A percentile compares a stretch with the other conserved stretches of the same genome.
These are phyloP conservation scores for Drosophila histrio DNA, from an alignment of 2,888 invertebrate genomes.

Conservation along the genomic window DNA sequence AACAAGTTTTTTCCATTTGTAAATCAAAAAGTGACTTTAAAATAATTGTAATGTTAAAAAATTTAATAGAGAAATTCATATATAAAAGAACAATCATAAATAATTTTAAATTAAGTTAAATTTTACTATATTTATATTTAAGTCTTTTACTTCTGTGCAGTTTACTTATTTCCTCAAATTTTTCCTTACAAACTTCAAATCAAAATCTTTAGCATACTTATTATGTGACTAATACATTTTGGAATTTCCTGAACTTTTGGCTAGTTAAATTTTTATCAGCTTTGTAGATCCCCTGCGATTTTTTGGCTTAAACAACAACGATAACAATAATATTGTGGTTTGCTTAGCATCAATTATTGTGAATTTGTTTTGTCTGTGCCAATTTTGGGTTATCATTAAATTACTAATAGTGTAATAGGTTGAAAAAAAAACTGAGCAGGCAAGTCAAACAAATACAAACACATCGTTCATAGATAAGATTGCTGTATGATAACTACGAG, in stretches of 20 bases:
- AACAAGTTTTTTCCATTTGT: no score
- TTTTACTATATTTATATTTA: no score
- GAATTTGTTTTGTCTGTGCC: slow-evolving; percentile 39
- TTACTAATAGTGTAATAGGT: slow-evolving; percentile 39
- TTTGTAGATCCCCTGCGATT: slow-evolving; percentile 42
- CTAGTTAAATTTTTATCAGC: slow-evolving; percentile 11
- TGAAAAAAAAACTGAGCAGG: slow-evolving; percentile 22
- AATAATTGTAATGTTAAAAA: no score
- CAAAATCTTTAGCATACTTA: background rate
- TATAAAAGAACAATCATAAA: no score
- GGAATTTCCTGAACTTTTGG: slow-evolving; percentile 59
- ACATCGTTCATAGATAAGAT: slow-evolving; percentile 53
- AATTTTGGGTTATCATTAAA: slow-evolving; percentile 52
- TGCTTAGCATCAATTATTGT: slow-evolving; percentile 55
- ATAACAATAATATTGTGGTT: slow-evolving; percentile 6
- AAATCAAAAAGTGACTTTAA: no score
- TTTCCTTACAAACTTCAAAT: no score
- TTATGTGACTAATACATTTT: slow-evolving; percentile 41
- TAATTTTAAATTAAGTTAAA: no score
- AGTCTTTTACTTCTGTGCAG: no score
- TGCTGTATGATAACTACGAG: slow-evolving; percentile 18
- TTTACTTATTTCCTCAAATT: no score
- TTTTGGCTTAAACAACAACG: background rate
- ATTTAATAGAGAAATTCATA: no score
- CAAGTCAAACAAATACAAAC: slow-evolving; percentile 28